Evolutionary conservation across 2,113 vertebrate species (phyloP).

Genomic region (Tinamus guttatus): DNA sequence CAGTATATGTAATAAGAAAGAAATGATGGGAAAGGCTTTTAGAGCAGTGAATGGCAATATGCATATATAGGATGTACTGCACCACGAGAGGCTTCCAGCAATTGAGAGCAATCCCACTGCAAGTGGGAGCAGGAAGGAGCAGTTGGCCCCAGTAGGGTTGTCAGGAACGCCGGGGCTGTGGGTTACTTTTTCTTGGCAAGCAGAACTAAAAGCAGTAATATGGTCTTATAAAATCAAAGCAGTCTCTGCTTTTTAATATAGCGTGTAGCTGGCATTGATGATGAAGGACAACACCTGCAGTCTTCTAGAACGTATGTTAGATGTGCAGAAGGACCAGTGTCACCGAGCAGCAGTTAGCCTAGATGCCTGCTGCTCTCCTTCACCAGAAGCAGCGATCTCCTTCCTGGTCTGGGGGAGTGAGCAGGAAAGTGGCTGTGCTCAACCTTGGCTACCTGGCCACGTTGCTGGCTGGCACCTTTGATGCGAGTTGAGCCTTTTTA

Average conservation of each 20-base stretch:
- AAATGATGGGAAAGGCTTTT: background rate
- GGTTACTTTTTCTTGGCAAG: background rate
- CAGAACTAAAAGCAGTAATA: background rate
- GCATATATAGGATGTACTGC: background rate
- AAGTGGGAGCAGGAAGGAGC: background rate
- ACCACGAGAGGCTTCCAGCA: fast-evolving
- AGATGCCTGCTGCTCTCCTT: background rate
- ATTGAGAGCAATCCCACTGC: too few relatives aligned
- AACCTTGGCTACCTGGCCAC: background rate
- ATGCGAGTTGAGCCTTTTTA: background rate
- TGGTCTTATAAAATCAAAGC: background rate
- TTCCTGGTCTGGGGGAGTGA: background rate
- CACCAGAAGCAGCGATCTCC: background rate
- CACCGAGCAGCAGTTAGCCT: background rate
- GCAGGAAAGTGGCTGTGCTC: background rate
- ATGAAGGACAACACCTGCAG: background rate
- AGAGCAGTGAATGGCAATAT: background rate
- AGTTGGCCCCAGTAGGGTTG: background rate
- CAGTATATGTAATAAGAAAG: background rate
- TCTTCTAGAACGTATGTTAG: background rate
- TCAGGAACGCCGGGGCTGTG: background rate
- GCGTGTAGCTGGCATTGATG: background rate
- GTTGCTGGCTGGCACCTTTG: background rate
- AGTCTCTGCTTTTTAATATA: background rate
- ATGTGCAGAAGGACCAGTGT: background rate